These are phyloP conservation scores for Chrosomus eos DNA, from an alignment of 2,797 vertebrate genomes.

Conservation along the genomic window DNA sequence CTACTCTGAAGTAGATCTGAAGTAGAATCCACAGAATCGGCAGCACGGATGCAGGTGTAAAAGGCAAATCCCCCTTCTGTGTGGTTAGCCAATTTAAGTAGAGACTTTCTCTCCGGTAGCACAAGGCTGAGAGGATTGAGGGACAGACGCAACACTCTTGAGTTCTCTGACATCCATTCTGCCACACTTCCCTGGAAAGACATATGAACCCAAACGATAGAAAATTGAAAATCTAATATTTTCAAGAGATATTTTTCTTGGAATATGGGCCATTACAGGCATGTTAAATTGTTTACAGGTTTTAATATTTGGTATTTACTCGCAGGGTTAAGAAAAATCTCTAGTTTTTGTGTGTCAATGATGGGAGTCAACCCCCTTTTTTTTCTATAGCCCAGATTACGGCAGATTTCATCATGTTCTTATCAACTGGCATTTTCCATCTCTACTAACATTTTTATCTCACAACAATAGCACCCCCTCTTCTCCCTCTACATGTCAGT, in stretches of 20 bases:
- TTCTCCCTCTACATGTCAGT: constrained; percentile 55
- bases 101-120: constrained; percentile 6
- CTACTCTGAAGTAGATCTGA: constrained; percentile 62
- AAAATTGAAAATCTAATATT: constrained; percentile 4
- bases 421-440: constrained; percentile 51
- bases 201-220: background rate
- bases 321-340: constrained; percentile 4
- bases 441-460: constrained; percentile 34
- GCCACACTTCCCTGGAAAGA: background rate
- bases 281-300: background rate
- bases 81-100: constrained; percentile 10
- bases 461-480: constrained; percentile 25
- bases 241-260: background rate
- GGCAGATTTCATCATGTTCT: constrained; percentile 76
- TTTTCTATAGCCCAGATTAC: constrained; percentile 69
- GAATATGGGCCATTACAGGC: background rate
- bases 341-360: background rate
- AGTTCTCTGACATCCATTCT: constrained; percentile 7
- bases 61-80: constrained; percentile 57
- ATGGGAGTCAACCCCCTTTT: constrained; percentile 43
- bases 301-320: background rate
- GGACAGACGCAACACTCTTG: background rate
- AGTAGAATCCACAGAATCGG: constrained; percentile 68
- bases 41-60: constrained; percentile 62
- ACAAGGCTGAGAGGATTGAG: background rate